These are phyloP conservation scores for Himantopus leucocephalus DNA, from an alignment of 2,113 vertebrate genomes.

Conservation along the genomic window DNA sequence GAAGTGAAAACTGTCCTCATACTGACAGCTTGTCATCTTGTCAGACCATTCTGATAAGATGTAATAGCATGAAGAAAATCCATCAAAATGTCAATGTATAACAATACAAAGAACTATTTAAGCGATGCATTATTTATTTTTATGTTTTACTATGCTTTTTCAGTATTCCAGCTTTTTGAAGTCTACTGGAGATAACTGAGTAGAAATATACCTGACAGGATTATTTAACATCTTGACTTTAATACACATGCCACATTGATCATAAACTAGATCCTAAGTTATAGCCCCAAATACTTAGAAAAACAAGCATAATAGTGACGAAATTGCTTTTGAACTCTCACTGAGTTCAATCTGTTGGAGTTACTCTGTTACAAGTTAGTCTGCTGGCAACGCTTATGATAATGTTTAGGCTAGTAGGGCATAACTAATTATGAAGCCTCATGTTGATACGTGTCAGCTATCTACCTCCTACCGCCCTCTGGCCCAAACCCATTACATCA, in stretches of 20 bases:
- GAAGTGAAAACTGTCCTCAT: neutral
- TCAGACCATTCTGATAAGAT: neutral
- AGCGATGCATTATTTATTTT: neutral
- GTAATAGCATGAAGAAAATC: neutral
- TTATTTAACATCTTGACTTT: neutral
- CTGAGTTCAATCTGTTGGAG: neutral
- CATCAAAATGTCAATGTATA: neutral
- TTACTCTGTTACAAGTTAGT: neutral
- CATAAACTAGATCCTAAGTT: neutral
- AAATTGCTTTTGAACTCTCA: neutral
- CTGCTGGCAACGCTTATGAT: neutral
- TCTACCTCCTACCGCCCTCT: neutral
- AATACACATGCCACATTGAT: neutral
- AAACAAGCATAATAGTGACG: neutral
- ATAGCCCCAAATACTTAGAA: neutral
- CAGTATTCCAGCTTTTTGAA: neutral
- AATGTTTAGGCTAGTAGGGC: neutral
- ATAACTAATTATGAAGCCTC: neutral
- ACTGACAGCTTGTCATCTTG: neutral
- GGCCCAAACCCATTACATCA: neutral
- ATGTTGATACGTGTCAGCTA: neutral
- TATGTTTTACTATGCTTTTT: neutral
- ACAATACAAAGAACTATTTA: neutral
- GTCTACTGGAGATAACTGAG: neutral
- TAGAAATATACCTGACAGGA: neutral